Conservation (phyloP, 1,140 invertebrate species). For the Sycophaga agraensis region DNA sequence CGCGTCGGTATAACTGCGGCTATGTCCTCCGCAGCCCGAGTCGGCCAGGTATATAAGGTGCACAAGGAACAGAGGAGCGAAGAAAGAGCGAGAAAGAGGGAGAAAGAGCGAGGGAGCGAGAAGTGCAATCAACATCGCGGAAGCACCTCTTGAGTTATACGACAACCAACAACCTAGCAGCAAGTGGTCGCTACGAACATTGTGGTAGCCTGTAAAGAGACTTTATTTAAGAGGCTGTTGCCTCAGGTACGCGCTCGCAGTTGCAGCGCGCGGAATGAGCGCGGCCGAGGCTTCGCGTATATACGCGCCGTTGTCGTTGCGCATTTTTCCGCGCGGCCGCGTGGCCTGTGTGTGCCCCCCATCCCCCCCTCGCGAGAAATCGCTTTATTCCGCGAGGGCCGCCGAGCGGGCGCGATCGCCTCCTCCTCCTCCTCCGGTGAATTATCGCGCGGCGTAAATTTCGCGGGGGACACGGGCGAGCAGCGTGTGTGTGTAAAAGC, state of each 20-base stretch:
- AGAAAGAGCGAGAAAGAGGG: not conserved
- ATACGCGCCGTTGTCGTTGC: too few species aligned
- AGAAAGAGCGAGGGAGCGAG: not conserved
- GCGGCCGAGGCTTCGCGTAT: too few species aligned
- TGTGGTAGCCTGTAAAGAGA: constrained; percentile 38
- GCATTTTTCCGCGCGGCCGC: not conserved
- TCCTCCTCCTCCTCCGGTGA: not conserved
- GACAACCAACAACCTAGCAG: constrained; percentile 35
- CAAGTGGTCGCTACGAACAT: constrained; percentile 37
- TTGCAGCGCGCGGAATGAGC: not conserved
- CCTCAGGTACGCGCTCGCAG: constrained; percentile 15
- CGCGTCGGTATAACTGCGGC: not conserved
- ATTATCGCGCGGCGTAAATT: constrained; percentile 15
- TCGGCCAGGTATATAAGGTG: not conserved
- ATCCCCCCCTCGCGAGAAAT: not conserved
- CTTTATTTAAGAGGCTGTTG: constrained; percentile 37
- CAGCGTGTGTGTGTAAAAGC: too few species aligned
- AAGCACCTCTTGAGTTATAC: constrained; percentile 43
- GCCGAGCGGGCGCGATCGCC: not conserved
- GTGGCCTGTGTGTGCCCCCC: not conserved
- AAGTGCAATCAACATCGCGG: constrained; percentile 38
- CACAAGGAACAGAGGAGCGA: not conserved
- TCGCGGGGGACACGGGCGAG: not conserved
- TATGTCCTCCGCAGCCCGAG: not conserved
- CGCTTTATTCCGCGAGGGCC: constrained; percentile 5